Evolutionary conservation across 2,888 invertebrate genomes (phyloP).

Genomic region (Acrobasis repandana): DNA sequence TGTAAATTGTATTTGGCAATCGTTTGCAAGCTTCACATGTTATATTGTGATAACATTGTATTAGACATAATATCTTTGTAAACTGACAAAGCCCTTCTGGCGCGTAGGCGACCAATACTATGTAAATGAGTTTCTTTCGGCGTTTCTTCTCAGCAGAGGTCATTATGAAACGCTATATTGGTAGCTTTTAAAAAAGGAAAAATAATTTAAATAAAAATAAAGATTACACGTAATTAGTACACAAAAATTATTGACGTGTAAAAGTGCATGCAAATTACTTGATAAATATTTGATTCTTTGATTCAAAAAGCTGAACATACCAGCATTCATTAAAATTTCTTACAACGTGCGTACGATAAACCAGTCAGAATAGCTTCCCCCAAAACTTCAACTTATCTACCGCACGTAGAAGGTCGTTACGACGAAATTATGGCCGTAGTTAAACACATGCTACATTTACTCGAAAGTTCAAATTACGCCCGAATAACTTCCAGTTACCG

Average conservation of each 20-base stretch:
- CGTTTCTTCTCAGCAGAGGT: too few species aligned
- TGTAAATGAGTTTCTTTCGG: too few species aligned
- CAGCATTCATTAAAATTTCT: conserved; percentile 76
- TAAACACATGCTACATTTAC: conserved; percentile 81
- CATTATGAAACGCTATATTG: too few species aligned
- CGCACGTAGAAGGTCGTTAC: conserved; percentile 79
- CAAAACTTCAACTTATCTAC: conserved; percentile 80
- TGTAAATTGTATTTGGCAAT: too few species aligned
- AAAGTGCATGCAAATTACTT: too few species aligned
- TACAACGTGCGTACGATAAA: conserved; percentile 77
- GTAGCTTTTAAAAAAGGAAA: not conserved
- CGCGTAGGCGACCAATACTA: too few species aligned
- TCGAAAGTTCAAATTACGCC: conserved; percentile 76
- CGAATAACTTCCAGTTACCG: conserved; percentile 70
- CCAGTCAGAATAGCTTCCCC: conserved; percentile 60
- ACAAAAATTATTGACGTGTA: too few species aligned
- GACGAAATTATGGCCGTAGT: conserved; percentile 75
- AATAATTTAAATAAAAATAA: not conserved
- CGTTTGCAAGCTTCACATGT: too few species aligned
- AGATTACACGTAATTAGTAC: conserved; percentile 40
- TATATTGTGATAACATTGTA: too few species aligned
- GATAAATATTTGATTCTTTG: too few species aligned
- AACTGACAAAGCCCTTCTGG: too few species aligned
- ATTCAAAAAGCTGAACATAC: conserved; percentile 64
- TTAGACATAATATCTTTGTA: too few species aligned